Evolutionary conservation across 2,888 invertebrate genomes (phyloP), one percentile per base, ranked within the genome.

Genomic region (Tridacna crocea): DNA sequence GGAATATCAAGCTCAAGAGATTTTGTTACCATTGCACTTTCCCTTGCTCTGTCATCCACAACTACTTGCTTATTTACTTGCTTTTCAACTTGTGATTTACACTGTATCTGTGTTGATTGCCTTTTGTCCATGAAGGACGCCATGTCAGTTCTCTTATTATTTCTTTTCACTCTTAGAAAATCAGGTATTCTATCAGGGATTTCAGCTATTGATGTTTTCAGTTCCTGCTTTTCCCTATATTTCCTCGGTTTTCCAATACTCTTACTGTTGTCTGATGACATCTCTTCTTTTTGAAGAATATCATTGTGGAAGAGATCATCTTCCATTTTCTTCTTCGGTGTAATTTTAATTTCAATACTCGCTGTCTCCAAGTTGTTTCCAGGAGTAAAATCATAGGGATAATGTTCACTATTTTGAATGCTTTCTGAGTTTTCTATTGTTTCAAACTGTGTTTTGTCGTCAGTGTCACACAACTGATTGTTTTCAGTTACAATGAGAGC

Each of bases 281-380:
- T 46, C n/a, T 47, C 63, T n/a, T n/a, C 51, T 13, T 36, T 46
- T 46, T 66, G 36, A n/a, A 46, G n/a, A 4, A 46, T 26, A 11
- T 51, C 48, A 22, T 17, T 22, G 48, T 15, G 22, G 51, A 51
- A 13, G 13, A 4, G 24, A 17, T 17, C 48, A 17, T 46, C 63
- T 47, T 0, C 6, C 47, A 58, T 17, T 72, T 26, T 66, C 27
- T 66, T 60, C 27, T 66, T 75, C 26, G 65, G 66, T 48, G 51
- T 75, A 10, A 75, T 75, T 48, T 65, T 66, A 22, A 75, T 66
- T 66, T 75, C 75, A 36, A 75, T 63, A 51, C 72, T 72, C 22
- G 24, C 48, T 27, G 24, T 27, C 22, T 73, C 58, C 22, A 58
- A 36, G 24, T n/a, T 60, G 60, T 27, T 51, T 58, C 36, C 36